Percentiles rank a stretch among this genome's conserved stretches.
Conservation (phyloP, 1,140 invertebrate species). For the Brachystomella parvula region DNA sequence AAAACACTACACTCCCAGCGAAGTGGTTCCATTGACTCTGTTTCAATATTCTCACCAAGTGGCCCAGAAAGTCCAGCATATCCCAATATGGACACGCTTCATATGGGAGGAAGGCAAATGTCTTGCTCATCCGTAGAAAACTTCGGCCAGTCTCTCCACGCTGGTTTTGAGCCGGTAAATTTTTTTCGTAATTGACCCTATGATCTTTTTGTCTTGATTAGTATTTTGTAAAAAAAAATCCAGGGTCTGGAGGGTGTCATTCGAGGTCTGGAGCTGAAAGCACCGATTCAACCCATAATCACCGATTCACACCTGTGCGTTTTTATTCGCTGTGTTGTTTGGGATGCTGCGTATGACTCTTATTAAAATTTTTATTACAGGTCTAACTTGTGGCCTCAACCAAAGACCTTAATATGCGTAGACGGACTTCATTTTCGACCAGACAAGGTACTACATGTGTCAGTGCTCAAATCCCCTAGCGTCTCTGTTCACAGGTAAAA, state of each 20-base stretch:
- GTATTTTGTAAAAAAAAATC: conserved; percentile 4
- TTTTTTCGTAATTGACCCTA: conserved; percentile 2
- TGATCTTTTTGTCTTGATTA: not conserved
- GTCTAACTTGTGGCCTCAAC: conserved; percentile 52
- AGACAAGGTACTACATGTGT: conserved; percentile 43
- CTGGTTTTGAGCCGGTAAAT: conserved; percentile 34
- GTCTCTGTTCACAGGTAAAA: conserved; percentile 48
- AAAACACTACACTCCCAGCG: conserved; percentile 21
- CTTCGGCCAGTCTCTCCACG: conserved; percentile 25
- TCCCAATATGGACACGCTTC: conserved; percentile 15
- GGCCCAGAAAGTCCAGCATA: conserved; percentile 30
- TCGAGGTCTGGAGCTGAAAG: conserved; percentile 31
- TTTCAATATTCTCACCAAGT: conserved; percentile 8
- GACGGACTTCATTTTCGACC: conserved; percentile 45
- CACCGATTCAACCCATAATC: conserved; percentile 43
- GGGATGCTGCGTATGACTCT: too few relatives aligned
- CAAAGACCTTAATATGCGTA: conserved; percentile 52
- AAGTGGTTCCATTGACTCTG: conserved; percentile 38
- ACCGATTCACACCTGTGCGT: conserved; percentile 45
- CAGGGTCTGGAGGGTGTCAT: conserved; percentile 34
- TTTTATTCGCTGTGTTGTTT: not conserved
- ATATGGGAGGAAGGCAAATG: too few relatives aligned
- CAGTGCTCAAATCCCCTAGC: conserved; percentile 46
- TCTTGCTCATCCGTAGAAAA: conserved; percentile 16
- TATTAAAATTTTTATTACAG: not conserved